Percentiles rank a stretch among this genome's conserved stretches.
Evolutionary conservation across 2,113 vertebrate genomes (phyloP).

Genomic region (Sander vitreus): DNA sequence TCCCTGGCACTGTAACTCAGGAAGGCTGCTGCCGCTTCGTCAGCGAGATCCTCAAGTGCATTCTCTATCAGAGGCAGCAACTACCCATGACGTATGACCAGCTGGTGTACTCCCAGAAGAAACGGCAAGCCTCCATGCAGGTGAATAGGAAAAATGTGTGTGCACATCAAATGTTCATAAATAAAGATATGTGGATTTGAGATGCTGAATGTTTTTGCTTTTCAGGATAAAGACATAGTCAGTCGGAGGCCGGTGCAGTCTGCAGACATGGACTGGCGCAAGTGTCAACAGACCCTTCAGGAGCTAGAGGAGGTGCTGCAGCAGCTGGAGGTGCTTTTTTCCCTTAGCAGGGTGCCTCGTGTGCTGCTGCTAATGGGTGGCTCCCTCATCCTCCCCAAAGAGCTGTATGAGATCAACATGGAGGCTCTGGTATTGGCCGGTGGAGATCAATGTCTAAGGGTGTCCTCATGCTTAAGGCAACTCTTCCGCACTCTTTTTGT

Average conservation of each 20-base stretch:
- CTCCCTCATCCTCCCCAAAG: slow-evolving; percentile 88
- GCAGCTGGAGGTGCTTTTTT: slow-evolving; percentile 91
- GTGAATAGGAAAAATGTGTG: slow-evolving; percentile 40
- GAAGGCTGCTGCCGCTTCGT: slow-evolving; percentile 91
- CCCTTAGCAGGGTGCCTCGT: slow-evolving; percentile 89
- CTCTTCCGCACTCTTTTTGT: slow-evolving; percentile 94
- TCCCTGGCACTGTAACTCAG: slow-evolving; percentile 88
- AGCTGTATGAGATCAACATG: slow-evolving; percentile 95
- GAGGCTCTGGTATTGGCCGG: slow-evolving; percentile 83
- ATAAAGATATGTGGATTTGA: background rate
- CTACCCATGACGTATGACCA: slow-evolving; percentile 96
- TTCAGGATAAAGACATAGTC: slow-evolving; percentile 81
- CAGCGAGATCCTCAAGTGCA: slow-evolving; percentile 93
- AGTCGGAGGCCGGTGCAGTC: slow-evolving; percentile 72
- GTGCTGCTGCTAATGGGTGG: slow-evolving; percentile 95
- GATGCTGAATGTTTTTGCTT: slow-evolving; percentile 1
- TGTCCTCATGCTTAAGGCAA: slow-evolving; percentile 88
- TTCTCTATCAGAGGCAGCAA: slow-evolving; percentile 95
- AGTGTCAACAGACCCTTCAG: slow-evolving; percentile 87
- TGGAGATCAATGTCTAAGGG: slow-evolving; percentile 84
- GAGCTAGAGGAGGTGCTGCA: slow-evolving; percentile 90
- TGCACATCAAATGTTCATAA: background rate
- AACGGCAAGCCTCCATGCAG: slow-evolving; percentile 70
- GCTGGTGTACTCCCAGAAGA: slow-evolving; percentile 87
- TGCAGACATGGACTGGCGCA: slow-evolving; percentile 78